phyloP scores from a whole-genome alignment of 2,888 invertebrate species.

The Cristatella mucedo region DNA sequence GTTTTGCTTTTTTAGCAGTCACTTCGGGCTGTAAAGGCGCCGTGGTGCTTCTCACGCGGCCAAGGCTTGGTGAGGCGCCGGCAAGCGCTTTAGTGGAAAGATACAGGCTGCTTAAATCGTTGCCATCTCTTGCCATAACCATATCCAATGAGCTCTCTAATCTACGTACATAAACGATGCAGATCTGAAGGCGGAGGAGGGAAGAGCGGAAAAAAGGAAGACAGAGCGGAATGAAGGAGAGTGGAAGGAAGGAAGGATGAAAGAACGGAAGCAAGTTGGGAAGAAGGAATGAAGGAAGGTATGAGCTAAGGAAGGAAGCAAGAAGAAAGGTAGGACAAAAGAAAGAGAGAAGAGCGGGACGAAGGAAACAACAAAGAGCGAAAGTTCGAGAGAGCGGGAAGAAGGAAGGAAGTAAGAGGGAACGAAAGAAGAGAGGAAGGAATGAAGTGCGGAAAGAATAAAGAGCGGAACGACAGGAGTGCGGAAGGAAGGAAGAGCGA shows the following conservation, averaged over 20 bases:
- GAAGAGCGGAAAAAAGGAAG: background rate
- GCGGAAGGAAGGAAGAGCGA: background rate
- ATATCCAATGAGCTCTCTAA: too few relatives aligned
- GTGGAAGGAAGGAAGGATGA: background rate
- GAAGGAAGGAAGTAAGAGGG: conserved; percentile 5
- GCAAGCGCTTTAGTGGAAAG: too few relatives aligned
- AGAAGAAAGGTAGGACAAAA: background rate
- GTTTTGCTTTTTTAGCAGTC: too few relatives aligned
- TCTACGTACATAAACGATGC: too few relatives aligned
- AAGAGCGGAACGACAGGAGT: background rate
- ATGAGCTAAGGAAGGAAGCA: conserved; percentile 3
- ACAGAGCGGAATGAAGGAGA: background rate
- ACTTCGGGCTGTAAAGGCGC: too few relatives aligned
- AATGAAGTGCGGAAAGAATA: background rate
- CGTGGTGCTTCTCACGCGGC: too few relatives aligned
- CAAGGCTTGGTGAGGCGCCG: too few relatives aligned
- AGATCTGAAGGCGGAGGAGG: too few relatives aligned
- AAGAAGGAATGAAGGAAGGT: background rate
- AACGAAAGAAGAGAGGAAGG: conserved; percentile 7
- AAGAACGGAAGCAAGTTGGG: background rate
- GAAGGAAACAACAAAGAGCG: background rate
- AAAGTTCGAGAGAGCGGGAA: conserved; percentile 3
- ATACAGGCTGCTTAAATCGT: too few relatives aligned
- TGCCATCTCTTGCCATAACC: too few relatives aligned
- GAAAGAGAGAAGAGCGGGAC: background rate